Evolutionary conservation across 2,113 vertebrate genomes (phyloP).

Genomic region (Rutilus rutilus): DNA sequence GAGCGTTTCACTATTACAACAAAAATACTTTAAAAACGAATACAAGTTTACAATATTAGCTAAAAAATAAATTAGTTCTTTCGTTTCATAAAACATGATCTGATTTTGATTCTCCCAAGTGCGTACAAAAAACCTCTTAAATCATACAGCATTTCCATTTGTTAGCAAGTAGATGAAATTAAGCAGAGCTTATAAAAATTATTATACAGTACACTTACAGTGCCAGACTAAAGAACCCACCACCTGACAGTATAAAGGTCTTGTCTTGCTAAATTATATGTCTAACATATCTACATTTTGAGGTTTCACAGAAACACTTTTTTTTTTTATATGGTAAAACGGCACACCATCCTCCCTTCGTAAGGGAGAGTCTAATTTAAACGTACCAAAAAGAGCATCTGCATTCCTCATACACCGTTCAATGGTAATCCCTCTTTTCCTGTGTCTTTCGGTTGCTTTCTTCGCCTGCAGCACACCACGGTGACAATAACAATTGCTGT

Average conservation of each 20-base stretch:
- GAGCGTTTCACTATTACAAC: not conserved
- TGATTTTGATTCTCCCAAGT: constrained; percentile 35
- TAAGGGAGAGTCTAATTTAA: constrained; percentile 39
- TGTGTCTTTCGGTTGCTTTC: constrained; percentile 47
- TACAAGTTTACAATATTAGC: constrained; percentile 57
- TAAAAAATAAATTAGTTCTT: constrained; percentile 58
- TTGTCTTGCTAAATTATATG: constrained; percentile 39
- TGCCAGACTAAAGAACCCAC: constrained; percentile 57
- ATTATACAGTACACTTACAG: constrained; percentile 41
- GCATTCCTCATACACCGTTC: constrained; percentile 55
- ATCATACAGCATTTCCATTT: constrained; percentile 21
- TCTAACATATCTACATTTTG: constrained; percentile 39
- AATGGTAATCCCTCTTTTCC: constrained; percentile 70
- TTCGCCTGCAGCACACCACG: constrained; percentile 76
- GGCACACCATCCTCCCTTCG: not conserved
- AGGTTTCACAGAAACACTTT: constrained; percentile 82
- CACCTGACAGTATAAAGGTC: constrained; percentile 42
- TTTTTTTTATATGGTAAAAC: constrained; percentile 64
- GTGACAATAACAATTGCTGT: constrained; percentile 64
- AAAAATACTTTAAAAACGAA: constrained; percentile 24
- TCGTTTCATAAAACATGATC: constrained; percentile 57
- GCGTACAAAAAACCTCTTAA: constrained; percentile 3
- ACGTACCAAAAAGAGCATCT: constrained; percentile 33
- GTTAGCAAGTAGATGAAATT: constrained; percentile 30
- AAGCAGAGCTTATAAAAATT: constrained; percentile 53